Percentiles rank a stretch among this genome's conserved stretches.
These are phyloP conservation scores for Alectoris magna DNA, from an alignment of 2,797 vertebrate genomes.

Conservation along the genomic window DNA sequence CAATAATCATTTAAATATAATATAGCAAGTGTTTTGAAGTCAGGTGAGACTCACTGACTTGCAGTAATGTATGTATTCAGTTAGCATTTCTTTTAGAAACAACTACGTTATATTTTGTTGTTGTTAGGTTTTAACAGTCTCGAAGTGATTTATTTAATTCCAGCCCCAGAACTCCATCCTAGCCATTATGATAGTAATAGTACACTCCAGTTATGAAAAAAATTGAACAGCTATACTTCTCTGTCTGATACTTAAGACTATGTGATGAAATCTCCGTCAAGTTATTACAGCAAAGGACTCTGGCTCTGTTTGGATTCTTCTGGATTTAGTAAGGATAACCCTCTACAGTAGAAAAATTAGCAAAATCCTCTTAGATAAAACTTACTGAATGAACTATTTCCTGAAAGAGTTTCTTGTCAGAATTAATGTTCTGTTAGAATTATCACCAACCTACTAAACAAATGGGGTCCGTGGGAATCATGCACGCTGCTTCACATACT, in stretches of 20 bases:
- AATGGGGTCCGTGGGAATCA: neutral
- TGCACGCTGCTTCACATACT: neutral
- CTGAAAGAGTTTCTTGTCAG: neutral
- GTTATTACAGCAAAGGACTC: neutral
- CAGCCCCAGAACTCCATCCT: neutral
- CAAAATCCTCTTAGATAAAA: neutral
- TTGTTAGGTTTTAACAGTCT: conserved; percentile 2
- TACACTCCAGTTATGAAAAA: neutral
- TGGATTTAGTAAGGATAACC: neutral
- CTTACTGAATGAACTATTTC: neutral
- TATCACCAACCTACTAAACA: neutral
- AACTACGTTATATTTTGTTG: conserved; percentile 11
- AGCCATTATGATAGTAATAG: neutral
- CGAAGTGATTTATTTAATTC: conserved; percentile 24
- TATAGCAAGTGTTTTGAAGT: neutral
- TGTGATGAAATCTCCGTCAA: neutral
- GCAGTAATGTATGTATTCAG: neutral
- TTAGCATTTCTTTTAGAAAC: conserved; percentile 14
- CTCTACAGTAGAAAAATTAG: neutral
- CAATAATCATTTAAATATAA: neutral
- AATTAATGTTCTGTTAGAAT: neutral
- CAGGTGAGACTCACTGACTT: neutral
- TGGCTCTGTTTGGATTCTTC: neutral
- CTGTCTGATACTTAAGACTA: neutral
- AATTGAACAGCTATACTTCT: neutral